Evolutionary conservation across 2,888 invertebrate genomes (phyloP).

Genomic region (Epirrhoe alternata): DNA sequence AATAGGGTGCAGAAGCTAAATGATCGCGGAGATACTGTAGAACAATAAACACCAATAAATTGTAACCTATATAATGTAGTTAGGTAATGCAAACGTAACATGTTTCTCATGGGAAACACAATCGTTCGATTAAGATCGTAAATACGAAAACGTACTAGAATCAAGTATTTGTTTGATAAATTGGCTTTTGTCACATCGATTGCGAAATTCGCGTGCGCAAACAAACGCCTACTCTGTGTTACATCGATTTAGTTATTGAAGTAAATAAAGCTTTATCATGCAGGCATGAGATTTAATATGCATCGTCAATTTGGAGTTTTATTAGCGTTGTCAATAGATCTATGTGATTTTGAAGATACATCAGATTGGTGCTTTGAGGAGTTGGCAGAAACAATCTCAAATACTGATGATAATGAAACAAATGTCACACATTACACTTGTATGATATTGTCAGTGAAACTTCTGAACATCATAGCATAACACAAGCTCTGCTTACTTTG

Average conservation of each 20-base stretch:
- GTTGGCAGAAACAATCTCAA: not conserved
- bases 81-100: constrained; percentile 27
- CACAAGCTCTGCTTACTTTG: too few relatives aligned
- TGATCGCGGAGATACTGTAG: not conserved
- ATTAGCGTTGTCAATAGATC: not conserved
- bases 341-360: not conserved
- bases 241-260: constrained; percentile 11
- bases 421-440: not conserved
- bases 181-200: constrained; percentile 55
- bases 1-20: not conserved
- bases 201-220: constrained; percentile 58
- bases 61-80: not conserved
- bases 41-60: not conserved
- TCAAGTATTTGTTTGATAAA: constrained; percentile 62
- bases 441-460: too few relatives aligned
- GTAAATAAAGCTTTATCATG: constrained; percentile 18
- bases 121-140: constrained; percentile 46
- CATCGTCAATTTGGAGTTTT: not conserved
- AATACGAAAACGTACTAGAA: constrained; percentile 42
- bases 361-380: not conserved
- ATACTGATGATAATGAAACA: too few relatives aligned
- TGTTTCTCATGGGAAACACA: constrained; percentile 63
- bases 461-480: too few relatives aligned
- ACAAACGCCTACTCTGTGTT: constrained; percentile 44
- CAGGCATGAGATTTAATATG: not conserved